These are phyloP conservation scores for Callimico goeldii DNA, from an alignment of 2,797 vertebrate genomes.

Conservation along the genomic window DNA sequence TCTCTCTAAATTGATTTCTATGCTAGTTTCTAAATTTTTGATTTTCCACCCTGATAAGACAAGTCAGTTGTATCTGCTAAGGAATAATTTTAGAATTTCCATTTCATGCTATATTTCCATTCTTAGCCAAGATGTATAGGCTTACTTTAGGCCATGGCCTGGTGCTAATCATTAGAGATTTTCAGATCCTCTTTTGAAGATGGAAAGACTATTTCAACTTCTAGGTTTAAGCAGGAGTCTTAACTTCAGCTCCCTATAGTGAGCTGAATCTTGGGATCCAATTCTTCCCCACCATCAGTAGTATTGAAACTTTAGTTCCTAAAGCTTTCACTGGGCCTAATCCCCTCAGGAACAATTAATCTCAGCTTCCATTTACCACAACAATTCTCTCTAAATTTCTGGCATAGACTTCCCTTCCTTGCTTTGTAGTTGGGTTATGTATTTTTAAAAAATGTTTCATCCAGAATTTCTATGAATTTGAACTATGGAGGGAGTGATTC, in stretches of 20 bases:
- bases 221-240: neutral
- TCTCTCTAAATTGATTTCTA: neutral
- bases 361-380: neutral
- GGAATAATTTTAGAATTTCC: neutral
- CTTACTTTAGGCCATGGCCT: neutral
- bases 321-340: neutral
- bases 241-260: neutral
- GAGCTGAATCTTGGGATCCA: neutral
- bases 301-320: neutral
- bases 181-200: neutral
- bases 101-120: neutral
- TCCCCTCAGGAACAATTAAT: neutral
- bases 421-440: slow-evolving; percentile 8
- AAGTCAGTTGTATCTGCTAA: neutral
- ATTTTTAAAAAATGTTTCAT: slow-evolving; percentile 13
- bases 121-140: neutral
- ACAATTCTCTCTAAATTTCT: slow-evolving; percentile 11
- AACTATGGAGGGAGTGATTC: slow-evolving; percentile 32
- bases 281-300: neutral
- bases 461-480: slow-evolving; percentile 37
- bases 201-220: neutral
- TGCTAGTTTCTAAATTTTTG: neutral
- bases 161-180: neutral
- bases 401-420: neutral
- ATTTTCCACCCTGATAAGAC: neutral